Conservation (phyloP, 92 coral and sea anemone species). For the Epizoanthus stellaris region DNA sequence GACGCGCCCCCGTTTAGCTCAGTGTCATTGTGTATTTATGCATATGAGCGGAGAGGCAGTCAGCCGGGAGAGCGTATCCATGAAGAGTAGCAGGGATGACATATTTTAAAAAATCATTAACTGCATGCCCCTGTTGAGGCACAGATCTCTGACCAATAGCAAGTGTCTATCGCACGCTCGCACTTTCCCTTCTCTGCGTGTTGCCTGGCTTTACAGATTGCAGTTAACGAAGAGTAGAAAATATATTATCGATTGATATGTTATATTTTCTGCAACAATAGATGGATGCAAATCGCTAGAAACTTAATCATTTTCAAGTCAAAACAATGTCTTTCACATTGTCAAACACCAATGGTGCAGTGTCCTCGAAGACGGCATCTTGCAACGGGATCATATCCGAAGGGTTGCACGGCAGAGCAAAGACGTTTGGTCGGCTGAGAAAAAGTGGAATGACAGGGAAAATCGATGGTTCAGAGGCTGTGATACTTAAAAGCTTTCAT, state of each 20-base stretch:
- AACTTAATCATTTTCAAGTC: slow-evolving; percentile 15
- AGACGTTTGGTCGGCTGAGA: slow-evolving; percentile 3
- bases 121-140: not conserved
- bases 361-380: not conserved
- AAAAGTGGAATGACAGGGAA: slow-evolving; percentile 18
- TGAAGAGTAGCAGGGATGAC: not conserved
- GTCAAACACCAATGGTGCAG: slow-evolving; percentile 6
- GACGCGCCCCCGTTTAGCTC: not conserved
- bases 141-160: not conserved
- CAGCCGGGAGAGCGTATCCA: slow-evolving; percentile 11
- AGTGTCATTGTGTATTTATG: not conserved
- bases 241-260: not conserved
- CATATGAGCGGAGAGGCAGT: not conserved
- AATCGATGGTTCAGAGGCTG: slow-evolving; percentile 7
- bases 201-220: not conserved
- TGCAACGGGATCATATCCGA: not conserved
- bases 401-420: not conserved
- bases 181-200: not conserved
- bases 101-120: not conserved
- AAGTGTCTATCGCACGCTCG: not conserved
- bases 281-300: slow-evolving; percentile 19
- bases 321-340: slow-evolving; percentile 39
- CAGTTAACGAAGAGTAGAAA: not conserved
- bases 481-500: slow-evolving; percentile 13
- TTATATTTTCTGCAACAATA: slow-evolving; percentile 28